These are phyloP conservation scores for Ceratosolen solmsi DNA, from an alignment of 1,140 invertebrate genomes.

Conservation along the genomic window DNA sequence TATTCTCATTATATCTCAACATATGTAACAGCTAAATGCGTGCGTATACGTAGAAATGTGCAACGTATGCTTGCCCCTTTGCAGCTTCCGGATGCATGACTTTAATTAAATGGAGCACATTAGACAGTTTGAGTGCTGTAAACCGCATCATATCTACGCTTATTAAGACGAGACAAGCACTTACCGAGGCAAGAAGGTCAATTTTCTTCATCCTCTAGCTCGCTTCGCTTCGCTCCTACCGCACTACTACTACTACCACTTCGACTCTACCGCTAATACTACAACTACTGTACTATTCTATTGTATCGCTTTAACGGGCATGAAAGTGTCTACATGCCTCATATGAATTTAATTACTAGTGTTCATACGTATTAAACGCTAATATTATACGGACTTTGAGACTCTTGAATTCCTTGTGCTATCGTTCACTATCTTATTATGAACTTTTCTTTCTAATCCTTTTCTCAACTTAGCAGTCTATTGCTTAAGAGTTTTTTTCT, in stretches of 20 bases:
- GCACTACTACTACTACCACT: too few relatives aligned
- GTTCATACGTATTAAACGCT: neutral
- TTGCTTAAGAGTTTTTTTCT: too few relatives aligned
- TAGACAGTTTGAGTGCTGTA: conserved; percentile 42
- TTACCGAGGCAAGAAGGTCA: conserved; percentile 50
- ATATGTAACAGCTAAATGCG: neutral
- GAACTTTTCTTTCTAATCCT: too few relatives aligned
- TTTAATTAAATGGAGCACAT: conserved; percentile 51
- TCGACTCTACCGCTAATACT: too few relatives aligned
- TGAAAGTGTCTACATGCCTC: neutral
- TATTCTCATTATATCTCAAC: neutral
- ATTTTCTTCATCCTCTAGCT: conserved; percentile 48
- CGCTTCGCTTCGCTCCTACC: neutral
- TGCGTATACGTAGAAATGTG: conserved; percentile 1
- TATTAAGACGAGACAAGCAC: conserved; percentile 54
- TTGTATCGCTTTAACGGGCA: neutral
- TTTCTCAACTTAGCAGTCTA: too few relatives aligned
- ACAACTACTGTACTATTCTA: neutral
- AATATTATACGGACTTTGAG: neutral
- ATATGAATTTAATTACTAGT: conserved; percentile 17
- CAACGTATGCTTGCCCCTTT: neutral
- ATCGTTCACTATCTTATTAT: too few relatives aligned
- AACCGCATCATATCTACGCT: conserved; percentile 49
- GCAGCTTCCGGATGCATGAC: conserved; percentile 10
- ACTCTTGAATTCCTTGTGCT: neutral